Base-by-base conservation (phyloP, 2,888 invertebrate genomes). In the Pterostichus madidus region DNA sequence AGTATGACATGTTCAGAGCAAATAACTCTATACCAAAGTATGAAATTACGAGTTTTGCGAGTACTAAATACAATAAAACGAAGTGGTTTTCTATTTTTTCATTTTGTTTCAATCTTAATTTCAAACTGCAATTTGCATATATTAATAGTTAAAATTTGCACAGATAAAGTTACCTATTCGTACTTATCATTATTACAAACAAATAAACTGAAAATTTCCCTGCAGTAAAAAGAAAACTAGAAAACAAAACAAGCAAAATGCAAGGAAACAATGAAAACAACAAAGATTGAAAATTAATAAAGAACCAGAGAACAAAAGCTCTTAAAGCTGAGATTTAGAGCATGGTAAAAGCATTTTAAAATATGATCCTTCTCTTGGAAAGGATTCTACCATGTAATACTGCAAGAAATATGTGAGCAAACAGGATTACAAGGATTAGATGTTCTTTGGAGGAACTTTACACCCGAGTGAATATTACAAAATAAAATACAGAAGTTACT, bases 371-470 rank as follows among this genome's bases (percentile, higher is more conserved):
- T 59, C 31, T 59, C n/a, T 24, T 59, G 31, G 59, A 24, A 31
- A 59, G 31, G 3, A 31, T 59, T 59, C 2, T 59, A 4, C 59
- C 7, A 31, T 31, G 59, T 59, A 59, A 59, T 59, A 31, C 59
- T 49, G 31, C 59, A 17, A 31, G 59, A 31, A 59, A 31, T 59
- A 31, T 59, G 59, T n/a, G 59, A 6, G 59, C 59, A 49, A 49
- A 49, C 49, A 17, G 59, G 59, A 59, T 59, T 59, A 59, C 31
- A 10, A 2, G 59, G 59, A 59, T 59, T 59, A 59, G 59, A 59
- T 31, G 11, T 31, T 59, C 31, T 31, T 53, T 15, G 17, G 10
- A 31, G 24, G 8, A 59, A 24, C 59, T 59, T 53, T 31, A 59
- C 59, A 49, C 49, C 6, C 49, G 49, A 49, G 2, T 59, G 59